Evolutionary conservation across 1,140 invertebrate species (phyloP).

Genomic region (Drosophila malerkotliana): DNA sequence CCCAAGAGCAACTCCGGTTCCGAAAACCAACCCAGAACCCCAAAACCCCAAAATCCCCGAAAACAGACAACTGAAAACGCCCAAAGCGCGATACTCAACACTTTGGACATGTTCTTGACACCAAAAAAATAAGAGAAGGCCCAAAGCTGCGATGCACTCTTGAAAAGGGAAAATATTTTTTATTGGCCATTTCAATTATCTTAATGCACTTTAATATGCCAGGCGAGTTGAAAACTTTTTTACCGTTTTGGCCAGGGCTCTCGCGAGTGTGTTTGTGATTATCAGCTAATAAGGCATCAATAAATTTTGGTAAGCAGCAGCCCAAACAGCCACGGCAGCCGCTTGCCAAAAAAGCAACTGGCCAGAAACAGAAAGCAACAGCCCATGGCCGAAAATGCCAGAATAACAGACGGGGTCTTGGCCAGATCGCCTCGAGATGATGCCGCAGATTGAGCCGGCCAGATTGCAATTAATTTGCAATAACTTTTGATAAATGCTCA

Average conservation of each 20-base stretch:
- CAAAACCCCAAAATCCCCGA: conserved; percentile 4
- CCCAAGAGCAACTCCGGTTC: background rate
- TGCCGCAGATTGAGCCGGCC: conserved; percentile 56
- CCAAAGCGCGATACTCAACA: conserved; percentile 78
- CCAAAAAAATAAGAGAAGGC: conserved; percentile 40
- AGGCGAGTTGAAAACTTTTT: conserved; percentile 56
- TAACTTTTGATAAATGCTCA: conserved; percentile 81
- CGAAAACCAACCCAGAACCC: conserved; percentile 15
- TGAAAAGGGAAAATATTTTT: conserved; percentile 78
- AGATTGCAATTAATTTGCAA: conserved; percentile 82
- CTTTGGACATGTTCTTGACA: conserved; percentile 79
- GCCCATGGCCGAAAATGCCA: conserved; percentile 45
- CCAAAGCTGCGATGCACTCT: conserved; percentile 5
- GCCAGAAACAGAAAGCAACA: background rate
- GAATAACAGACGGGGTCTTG: conserved; percentile 47
- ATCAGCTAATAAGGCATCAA: conserved; percentile 77
- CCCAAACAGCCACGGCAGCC: conserved; percentile 11
- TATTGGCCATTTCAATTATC: conserved; percentile 84
- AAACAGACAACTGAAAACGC: conserved; percentile 64
- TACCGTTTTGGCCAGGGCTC: conserved; percentile 52
- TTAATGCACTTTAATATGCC: conserved; percentile 82
- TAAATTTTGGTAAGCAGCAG: conserved; percentile 61
- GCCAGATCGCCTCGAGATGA: conserved; percentile 73
- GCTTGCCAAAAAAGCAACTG: conserved; percentile 14
- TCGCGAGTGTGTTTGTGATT: conserved; percentile 69